These are phyloP conservation scores for Pteruthius melanotis DNA, from an alignment of 2,113 vertebrate species.

Conservation along the genomic window DNA sequence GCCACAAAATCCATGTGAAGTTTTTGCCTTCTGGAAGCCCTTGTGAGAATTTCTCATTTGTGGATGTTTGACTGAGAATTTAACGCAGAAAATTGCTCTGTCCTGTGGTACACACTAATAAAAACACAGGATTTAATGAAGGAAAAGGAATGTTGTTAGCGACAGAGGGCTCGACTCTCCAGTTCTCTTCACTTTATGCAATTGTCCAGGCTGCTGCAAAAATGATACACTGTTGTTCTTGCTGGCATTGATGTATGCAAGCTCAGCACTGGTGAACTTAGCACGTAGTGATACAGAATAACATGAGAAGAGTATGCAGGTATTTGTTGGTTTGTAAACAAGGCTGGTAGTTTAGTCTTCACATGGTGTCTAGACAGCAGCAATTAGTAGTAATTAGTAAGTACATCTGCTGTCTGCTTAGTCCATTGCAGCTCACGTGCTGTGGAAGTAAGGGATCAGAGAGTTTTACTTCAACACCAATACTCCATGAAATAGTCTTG, in stretches of 20 bases:
- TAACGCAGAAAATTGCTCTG: background rate
- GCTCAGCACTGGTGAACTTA: background rate
- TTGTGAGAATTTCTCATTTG: background rate
- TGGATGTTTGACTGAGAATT: background rate
- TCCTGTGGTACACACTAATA: background rate
- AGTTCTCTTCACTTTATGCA: background rate
- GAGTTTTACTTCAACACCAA: background rate
- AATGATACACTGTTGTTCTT: background rate
- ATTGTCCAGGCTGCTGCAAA: background rate
- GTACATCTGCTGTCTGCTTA: conserved; percentile 47
- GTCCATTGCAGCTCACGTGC: background rate
- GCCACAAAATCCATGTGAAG: background rate
- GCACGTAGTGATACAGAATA: background rate
- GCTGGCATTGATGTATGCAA: background rate
- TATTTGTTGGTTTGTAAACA: conserved; percentile 46
- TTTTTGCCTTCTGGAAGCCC: background rate
- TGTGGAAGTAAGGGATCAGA: background rate
- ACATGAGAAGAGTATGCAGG: background rate
- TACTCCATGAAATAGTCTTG: background rate
- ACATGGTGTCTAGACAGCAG: conserved; percentile 55
- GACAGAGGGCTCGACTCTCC: background rate
- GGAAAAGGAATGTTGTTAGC: background rate
- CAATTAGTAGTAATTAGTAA: conserved; percentile 55
- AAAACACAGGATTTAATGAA: background rate
- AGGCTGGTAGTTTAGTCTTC: conserved; percentile 12